Base-by-base conservation (phyloP, 2,113 vertebrate species). In the Paratilapia polleni region DNA sequence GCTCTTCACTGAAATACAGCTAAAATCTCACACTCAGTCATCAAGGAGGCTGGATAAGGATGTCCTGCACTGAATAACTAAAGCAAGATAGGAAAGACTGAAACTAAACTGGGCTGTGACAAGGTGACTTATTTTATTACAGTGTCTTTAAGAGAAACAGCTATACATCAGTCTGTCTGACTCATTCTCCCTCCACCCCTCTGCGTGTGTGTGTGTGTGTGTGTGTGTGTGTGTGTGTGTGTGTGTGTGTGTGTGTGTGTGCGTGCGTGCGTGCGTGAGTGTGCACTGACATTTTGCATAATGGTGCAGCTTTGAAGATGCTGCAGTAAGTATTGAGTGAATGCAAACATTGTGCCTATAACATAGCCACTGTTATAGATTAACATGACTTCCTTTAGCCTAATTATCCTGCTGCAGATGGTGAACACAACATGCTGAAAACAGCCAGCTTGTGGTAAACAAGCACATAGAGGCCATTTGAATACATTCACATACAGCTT, bases 81-180 rank as follows among this genome's bases (percentile, higher is more conserved):
- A 86, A 87, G 57, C 68, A 47, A 59, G 56, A 84, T n/a, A 49
- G 26, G 74, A 81, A 62, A 36, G 60, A 5, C 60, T 26, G 63
- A 78, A 59, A 64, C 41, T 24, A 41, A 85, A 87, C 63, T 17
- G 19, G 63, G 47, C 17, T 86, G 68, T 22, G 74, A 87, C 81
- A 83, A 86, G 82, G 82, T 83, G 88, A 86, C 88, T 77, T 78
- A 56, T 87, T 87, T 83, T 80, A 85, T 81, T 79, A 75, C 58
- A 49, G 54, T 26, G 68, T 85, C 88, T 84, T 88, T 82, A 73
- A 90, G 87, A 79, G 43, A 63, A 88, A 57, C 20, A 11, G 83
- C 56, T 15, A 60, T 81, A 79, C 36, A 81, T 86, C 80, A 86
- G 78, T 63, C 60, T 19, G 43, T 66, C 68, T 87, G 64, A 58